Conservation (phyloP, 2,113 vertebrate species). For the Zosterops borbonicus region DNA sequence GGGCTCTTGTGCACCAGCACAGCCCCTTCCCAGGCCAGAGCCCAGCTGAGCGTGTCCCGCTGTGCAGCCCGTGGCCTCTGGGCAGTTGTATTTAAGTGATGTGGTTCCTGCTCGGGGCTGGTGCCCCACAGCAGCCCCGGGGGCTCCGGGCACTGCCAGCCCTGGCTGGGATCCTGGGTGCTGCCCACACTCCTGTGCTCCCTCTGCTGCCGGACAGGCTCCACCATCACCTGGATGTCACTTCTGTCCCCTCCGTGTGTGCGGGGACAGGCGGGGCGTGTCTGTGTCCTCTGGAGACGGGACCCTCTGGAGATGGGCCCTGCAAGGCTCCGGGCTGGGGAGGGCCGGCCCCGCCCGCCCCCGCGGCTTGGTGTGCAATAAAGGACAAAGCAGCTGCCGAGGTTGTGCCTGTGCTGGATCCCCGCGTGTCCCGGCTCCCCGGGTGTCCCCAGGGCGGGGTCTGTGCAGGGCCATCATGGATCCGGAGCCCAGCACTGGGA, state of each 20-base stretch:
- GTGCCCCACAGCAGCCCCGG: background rate
- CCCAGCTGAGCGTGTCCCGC: accelerated
- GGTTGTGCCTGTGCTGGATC: background rate
- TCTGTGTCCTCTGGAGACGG: background rate
- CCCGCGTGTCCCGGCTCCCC: background rate
- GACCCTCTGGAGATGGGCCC: too few species aligned
- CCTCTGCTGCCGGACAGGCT: accelerated
- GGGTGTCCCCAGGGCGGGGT: background rate
- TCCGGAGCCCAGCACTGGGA: accelerated
- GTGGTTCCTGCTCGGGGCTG: background rate
- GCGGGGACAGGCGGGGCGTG: accelerated
- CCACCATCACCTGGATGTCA: background rate
- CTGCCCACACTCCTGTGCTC: background rate
- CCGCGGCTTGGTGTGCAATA: slow-evolving; percentile 78
- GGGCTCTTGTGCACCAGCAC: background rate
- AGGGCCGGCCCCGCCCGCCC: slow-evolving; percentile 38
- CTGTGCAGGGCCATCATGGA: background rate
- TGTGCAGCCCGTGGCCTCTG: background rate
- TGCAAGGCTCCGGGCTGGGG: background rate
- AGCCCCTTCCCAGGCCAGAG: background rate
- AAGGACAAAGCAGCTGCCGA: slow-evolving; percentile 70
- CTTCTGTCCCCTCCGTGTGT: accelerated
- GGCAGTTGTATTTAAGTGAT: background rate
- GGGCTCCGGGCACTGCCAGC: background rate
- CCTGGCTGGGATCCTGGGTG: background rate